Evolutionary conservation across 2,113 vertebrate species (phyloP).

Genomic region (Bostrychus sinensis): DNA sequence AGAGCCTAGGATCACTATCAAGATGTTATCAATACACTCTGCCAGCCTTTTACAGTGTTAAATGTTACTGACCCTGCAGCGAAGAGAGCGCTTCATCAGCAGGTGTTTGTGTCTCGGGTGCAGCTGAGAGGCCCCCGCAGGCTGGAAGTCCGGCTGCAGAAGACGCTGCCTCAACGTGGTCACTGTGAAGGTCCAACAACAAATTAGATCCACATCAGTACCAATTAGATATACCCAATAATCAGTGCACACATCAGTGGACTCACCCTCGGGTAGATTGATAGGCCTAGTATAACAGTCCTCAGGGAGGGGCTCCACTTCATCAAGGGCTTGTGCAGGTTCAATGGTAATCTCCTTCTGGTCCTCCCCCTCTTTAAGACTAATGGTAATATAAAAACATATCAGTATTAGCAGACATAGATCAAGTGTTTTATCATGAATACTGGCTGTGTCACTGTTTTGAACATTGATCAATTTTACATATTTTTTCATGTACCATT

Average conservation of each 20-base stretch:
- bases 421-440: not conserved
- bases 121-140: conserved; percentile 92
- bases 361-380: conserved; percentile 96
- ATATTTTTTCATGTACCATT: no score
- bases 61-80: conserved; percentile 86
- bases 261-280: conserved; percentile 91
- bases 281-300: conserved; percentile 94
- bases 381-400: conserved; percentile 59
- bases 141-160: conserved; percentile 95
- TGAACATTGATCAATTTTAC: no score
- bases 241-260: not conserved
- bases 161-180: conserved; percentile 96
- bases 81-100: conserved; percentile 95
- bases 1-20: not conserved
- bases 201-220: not conserved
- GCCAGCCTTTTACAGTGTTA: not conserved
- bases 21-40: conserved; percentile 5
- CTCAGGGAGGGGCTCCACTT: conserved; percentile 95
- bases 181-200: conserved; percentile 74
- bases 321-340: conserved; percentile 91
- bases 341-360: conserved; percentile 97
- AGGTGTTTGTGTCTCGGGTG: conserved; percentile 97
- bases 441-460: no score
- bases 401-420: not conserved
- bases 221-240: not conserved